A percentile compares a stretch with the other conserved stretches of the same genome.
Conservation (phyloP, 2,797 vertebrate genomes). For the Manis javanica region DNA sequence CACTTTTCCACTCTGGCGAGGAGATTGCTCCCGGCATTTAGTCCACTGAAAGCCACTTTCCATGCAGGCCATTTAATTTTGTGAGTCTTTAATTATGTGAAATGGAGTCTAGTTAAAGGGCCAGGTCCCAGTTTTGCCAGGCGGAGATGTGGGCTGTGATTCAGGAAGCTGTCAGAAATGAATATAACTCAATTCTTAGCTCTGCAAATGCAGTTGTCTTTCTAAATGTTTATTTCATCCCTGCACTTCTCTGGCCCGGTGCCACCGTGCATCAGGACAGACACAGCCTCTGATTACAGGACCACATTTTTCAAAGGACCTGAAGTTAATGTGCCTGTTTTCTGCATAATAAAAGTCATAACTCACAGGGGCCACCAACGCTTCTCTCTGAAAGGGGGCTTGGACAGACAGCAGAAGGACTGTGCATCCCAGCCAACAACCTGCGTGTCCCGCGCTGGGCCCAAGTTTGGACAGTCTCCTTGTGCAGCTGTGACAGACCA, state of each 20-base stretch:
- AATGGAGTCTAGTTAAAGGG: slow-evolving; percentile 93
- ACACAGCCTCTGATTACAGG: slow-evolving; percentile 85
- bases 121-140: slow-evolving; percentile 84
- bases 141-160: slow-evolving; percentile 85
- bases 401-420: background rate
- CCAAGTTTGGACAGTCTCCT: background rate
- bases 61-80: slow-evolving; percentile 96
- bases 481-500: background rate
- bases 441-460: background rate
- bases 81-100: slow-evolving; percentile 97
- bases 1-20: slow-evolving; percentile 87
- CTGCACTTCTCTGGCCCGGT: slow-evolving; percentile 83
- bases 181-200: slow-evolving; percentile 88
- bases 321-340: slow-evolving; percentile 82
- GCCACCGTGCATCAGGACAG: slow-evolving; percentile 85
- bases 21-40: slow-evolving; percentile 95
- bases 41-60: slow-evolving; percentile 96
- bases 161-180: slow-evolving; percentile 88
- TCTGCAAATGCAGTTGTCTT: slow-evolving; percentile 84
- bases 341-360: slow-evolving; percentile 80
- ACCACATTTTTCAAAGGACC: slow-evolving; percentile 84
- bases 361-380: slow-evolving; percentile 58
- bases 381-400: slow-evolving; percentile 55
- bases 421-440: background rate
- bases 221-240: slow-evolving; percentile 85